These are phyloP conservation scores for Neomonachus schauinslandi DNA, from an alignment of 2,113 vertebrate genomes.

Conservation along the genomic window DNA sequence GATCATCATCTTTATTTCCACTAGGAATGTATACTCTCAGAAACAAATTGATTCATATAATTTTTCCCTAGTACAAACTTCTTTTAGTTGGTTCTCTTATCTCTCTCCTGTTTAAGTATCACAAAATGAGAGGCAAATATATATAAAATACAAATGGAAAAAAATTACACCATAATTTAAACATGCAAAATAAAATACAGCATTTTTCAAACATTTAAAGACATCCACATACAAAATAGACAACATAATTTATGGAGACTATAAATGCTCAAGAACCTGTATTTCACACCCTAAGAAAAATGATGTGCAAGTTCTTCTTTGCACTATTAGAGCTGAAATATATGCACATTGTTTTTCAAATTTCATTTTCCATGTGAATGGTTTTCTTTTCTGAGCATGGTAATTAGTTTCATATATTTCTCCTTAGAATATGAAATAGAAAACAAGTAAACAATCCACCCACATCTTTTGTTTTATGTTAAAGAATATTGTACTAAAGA, in stretches of 20 bases:
- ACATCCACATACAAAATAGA: neutral
- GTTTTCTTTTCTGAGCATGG: conserved; percentile 35
- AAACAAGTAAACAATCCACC: conserved; percentile 51
- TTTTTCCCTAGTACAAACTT: neutral
- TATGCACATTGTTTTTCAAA: conserved; percentile 65
- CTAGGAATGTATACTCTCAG: neutral
- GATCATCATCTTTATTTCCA: neutral
- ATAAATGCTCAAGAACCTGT: conserved; percentile 39
- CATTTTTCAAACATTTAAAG: neutral
- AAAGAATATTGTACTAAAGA: conserved; percentile 38
- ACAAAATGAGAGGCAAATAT: neutral
- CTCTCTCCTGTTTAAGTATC: neutral
- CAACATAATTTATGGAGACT: neutral
- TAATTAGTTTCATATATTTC: conserved; percentile 62
- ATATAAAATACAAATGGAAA: neutral
- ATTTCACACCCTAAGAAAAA: conserved; percentile 42
- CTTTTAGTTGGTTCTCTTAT: neutral
- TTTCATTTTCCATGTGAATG: conserved; percentile 71
- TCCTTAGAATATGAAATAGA: conserved; percentile 47
- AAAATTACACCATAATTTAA: neutral
- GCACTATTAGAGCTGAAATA: conserved; percentile 70
- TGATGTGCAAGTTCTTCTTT: conserved; percentile 34
- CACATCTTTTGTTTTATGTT: conserved; percentile 12
- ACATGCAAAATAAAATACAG: conserved; percentile 40
- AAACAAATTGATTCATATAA: neutral